Percentiles rank a stretch among this genome's conserved stretches.
phyloP scores from a whole-genome alignment of 2,888 invertebrate genomes.

The Agrotis exclamationis region DNA sequence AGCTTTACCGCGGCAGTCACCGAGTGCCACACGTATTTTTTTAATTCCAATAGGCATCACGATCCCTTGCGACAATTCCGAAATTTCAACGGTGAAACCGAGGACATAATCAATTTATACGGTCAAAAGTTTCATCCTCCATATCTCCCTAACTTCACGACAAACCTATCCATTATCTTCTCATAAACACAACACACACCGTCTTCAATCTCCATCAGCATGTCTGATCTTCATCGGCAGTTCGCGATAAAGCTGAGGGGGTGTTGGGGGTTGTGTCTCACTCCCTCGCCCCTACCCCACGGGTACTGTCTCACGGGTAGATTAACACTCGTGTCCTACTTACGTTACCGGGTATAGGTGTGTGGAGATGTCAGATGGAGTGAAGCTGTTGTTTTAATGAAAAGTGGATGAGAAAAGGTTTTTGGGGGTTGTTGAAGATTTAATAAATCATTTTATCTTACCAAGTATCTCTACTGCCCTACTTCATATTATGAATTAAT shows the following conservation, averaged over 20 bases:
- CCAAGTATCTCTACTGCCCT: no score
- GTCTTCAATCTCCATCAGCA: conserved; percentile 46
- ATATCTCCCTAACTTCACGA: neutral
- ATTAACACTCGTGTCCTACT: conserved; percentile 60
- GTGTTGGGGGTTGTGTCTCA: conserved; percentile 9
- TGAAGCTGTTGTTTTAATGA: conserved; percentile 3
- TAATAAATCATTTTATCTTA: neutral
- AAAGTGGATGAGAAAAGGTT: neutral
- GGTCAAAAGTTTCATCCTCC: neutral
- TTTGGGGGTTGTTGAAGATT: neutral
- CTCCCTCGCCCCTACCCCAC: conserved; percentile 28
- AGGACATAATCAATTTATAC: no score
- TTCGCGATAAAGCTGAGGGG: conserved; percentile 45
- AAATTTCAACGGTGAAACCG: no score
- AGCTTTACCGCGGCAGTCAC: no score
- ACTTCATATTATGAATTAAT: no score
- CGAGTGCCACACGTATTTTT: no score
- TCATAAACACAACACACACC: conserved; percentile 35
- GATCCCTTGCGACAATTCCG: no score
- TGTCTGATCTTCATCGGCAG: conserved; percentile 58
- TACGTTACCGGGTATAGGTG: conserved; percentile 25
- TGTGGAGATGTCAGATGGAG: neutral
- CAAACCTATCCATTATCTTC: conserved; percentile 21
- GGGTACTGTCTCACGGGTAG: conserved; percentile 46
- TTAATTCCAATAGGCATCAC: no score